Evolutionary conservation across 1,140 invertebrate species (phyloP).

Genomic region (Belonocnema kinseyi): DNA sequence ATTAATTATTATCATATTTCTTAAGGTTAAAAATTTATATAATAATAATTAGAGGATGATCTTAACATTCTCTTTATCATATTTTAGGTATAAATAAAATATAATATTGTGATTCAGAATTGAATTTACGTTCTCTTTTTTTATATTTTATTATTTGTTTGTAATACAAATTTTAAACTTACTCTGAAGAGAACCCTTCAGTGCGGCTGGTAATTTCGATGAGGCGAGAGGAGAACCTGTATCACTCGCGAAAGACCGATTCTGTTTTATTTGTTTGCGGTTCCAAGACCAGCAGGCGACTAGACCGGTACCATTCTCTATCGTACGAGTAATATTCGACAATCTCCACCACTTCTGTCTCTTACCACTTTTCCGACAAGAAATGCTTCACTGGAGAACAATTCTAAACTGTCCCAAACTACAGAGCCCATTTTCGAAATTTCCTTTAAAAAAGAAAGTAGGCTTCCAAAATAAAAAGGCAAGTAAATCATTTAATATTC

Average conservation of each 20-base stretch:
- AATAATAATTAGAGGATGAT: too few relatives aligned
- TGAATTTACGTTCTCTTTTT: too few relatives aligned
- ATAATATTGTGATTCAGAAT: too few relatives aligned
- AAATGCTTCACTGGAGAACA: not conserved
- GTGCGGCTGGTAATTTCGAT: not conserved
- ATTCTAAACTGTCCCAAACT: not conserved
- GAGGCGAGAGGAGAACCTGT: not conserved
- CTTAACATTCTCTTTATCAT: too few relatives aligned
- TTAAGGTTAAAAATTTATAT: too few relatives aligned
- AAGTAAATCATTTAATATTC: too few relatives aligned
- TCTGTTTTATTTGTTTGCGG: conserved; percentile 54
- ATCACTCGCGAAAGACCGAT: conserved; percentile 41
- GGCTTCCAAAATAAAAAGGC: too few relatives aligned
- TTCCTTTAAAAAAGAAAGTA: too few relatives aligned
- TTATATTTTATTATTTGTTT: not conserved
- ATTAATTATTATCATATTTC: too few relatives aligned
- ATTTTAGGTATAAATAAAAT: too few relatives aligned
- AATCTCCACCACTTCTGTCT: conserved; percentile 66
- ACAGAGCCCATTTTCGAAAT: not conserved
- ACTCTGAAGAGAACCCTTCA: conserved; percentile 14
- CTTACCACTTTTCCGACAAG: conserved; percentile 14
- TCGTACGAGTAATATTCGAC: conserved; percentile 72
- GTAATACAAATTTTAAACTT: not conserved
- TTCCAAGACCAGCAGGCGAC: conserved; percentile 70
- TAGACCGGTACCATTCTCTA: conserved; percentile 72